phyloP scores from a whole-genome alignment of 2,888 invertebrate genomes.

The Apeira syringaria region DNA sequence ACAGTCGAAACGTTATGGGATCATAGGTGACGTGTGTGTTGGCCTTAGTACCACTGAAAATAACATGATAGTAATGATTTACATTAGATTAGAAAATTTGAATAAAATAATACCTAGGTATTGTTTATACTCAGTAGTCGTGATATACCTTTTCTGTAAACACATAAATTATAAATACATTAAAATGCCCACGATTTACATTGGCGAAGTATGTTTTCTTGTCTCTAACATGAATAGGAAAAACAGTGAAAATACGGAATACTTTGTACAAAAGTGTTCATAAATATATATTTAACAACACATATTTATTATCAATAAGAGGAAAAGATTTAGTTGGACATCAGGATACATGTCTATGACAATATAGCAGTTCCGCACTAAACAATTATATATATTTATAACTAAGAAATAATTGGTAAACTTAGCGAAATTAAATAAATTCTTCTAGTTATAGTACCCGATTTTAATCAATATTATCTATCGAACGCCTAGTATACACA shows the following conservation, averaged over 20 bases:
- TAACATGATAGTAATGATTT: too few relatives aligned
- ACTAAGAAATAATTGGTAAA: conserved; percentile 2
- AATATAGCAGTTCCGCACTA: conserved; percentile 5
- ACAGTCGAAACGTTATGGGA: too few relatives aligned
- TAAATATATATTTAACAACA: not conserved
- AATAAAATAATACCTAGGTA: too few relatives aligned
- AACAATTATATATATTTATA: conserved; percentile 1
- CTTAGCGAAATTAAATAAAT: conserved; percentile 12
- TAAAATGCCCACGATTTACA: too few relatives aligned
- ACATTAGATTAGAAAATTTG: too few relatives aligned
- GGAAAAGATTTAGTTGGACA: not conserved
- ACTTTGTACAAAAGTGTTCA: not conserved
- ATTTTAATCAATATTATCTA: conserved; percentile 17
- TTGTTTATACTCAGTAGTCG: too few relatives aligned
- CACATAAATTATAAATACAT: too few relatives aligned
- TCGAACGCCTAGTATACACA: conserved; percentile 19
- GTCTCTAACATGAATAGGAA: not conserved
- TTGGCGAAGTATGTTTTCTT: not conserved
- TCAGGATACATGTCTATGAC: not conserved
- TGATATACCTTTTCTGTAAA: too few relatives aligned
- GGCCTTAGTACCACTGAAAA: too few relatives aligned
- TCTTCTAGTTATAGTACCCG: conserved; percentile 15
- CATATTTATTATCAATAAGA: not conserved
- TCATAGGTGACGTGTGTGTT: too few relatives aligned
- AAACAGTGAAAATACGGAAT: not conserved